Conservation (phyloP, 2,797 vertebrate species). For the Pelochelys cantorii region DNA sequence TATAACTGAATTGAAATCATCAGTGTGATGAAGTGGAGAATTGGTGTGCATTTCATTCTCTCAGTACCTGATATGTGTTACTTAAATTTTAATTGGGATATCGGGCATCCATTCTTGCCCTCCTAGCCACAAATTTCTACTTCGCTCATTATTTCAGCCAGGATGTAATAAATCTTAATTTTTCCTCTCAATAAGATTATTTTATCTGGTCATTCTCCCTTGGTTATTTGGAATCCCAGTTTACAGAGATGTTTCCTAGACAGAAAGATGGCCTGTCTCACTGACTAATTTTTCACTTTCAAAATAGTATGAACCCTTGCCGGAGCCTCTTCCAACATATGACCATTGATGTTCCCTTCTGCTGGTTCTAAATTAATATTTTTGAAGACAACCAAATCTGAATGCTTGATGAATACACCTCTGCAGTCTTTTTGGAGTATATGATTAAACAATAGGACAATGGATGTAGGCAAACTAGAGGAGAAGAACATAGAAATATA, state of each 20-base stretch:
- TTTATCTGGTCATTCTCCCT: not conserved
- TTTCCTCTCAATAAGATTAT: too few relatives aligned
- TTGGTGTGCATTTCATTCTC: fast-evolving
- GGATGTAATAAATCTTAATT: not conserved
- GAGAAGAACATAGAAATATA: not conserved
- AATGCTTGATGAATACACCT: not conserved
- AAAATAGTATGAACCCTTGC: not conserved
- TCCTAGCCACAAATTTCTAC: not conserved
- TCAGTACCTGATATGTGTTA: not conserved
- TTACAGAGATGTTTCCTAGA: not conserved
- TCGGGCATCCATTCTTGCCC: not conserved
- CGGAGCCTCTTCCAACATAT: not conserved
- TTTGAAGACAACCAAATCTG: not conserved
- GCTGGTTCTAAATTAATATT: not conserved
- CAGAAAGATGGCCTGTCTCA: not conserved
- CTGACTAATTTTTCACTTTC: not conserved
- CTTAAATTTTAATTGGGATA: not conserved
- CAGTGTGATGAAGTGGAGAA: too few relatives aligned
- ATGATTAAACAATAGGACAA: not conserved
- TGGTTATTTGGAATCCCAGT: not conserved
- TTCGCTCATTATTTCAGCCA: not conserved
- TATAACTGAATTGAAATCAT: fast-evolving
- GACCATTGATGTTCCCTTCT: not conserved
- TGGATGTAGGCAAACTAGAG: not conserved
- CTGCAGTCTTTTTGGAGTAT: not conserved